Evolutionary conservation across 2,797 vertebrate genomes (phyloP).

Genomic region (Rhinogobio ventralis): DNA sequence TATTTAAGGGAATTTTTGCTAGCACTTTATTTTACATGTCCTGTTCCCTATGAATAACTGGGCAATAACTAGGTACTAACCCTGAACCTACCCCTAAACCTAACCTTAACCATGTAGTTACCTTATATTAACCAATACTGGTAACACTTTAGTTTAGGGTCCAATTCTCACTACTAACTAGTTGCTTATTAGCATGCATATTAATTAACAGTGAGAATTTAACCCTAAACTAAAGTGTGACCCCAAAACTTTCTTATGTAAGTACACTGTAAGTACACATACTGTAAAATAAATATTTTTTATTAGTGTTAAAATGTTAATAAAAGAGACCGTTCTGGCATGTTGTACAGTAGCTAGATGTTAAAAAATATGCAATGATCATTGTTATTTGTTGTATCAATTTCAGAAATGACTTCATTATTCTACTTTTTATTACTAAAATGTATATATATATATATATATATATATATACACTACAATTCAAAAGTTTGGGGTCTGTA

Average conservation of each 20-base stretch:
- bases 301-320: conserved; percentile 32
- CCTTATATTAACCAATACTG: no score
- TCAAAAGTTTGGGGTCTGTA: neutral
- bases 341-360: conserved; percentile 16
- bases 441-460: neutral
- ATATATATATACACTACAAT: neutral
- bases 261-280: no score
- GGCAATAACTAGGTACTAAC: no score
- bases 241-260: no score
- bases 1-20: conserved; percentile 49
- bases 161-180: no score
- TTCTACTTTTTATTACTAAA: neutral
- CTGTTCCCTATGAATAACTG: no score
- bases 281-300: neutral
- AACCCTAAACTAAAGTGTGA: no score
- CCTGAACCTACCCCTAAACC: no score
- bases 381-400: neutral
- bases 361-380: neutral
- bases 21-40: neutral
- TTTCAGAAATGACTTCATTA: neutral
- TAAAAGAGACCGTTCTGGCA: conserved; percentile 16
- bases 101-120: no score
- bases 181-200: no score
- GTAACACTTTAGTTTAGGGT: no score
- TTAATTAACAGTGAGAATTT: no score